Conservation (phyloP, 1,140 invertebrate genomes). For the Chelonus insularis region DNA sequence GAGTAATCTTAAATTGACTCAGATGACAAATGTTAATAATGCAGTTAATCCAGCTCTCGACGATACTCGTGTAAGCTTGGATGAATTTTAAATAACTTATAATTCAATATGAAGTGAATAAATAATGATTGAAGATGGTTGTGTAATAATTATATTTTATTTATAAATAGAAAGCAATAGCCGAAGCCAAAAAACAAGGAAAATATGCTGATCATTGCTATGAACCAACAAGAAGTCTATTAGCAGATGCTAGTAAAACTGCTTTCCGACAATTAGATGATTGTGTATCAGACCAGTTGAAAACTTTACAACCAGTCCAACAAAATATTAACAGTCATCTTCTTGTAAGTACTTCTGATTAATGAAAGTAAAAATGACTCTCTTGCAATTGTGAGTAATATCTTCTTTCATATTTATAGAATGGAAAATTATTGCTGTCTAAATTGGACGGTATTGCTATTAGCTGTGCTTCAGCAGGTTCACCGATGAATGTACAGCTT, state of each 20-base stretch:
- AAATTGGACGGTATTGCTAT: slow-evolving; percentile 3
- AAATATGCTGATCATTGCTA: slow-evolving; percentile 19
- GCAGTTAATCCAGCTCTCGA: slow-evolving; percentile 4
- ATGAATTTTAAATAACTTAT: no score
- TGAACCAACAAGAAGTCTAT: neutral
- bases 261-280: slow-evolving; percentile 4
- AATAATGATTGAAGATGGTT: no score
- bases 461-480: slow-evolving; percentile 10
- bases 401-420: neutral
- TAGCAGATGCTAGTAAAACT: neutral
- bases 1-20: slow-evolving; percentile 13
- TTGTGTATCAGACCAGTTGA: slow-evolving; percentile 1
- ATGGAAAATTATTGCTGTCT: neutral
- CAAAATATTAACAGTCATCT: slow-evolving; percentile 10
- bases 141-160: no score
- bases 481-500: neutral
- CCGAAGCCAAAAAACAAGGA: slow-evolving; percentile 6
- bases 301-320: neutral
- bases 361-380: no score
- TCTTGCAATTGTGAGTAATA: no score
- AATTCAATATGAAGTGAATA: no score
- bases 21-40: slow-evolving; percentile 17
- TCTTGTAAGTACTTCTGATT: neutral
- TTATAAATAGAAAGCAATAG: slow-evolving; percentile 2
- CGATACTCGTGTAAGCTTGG: slow-evolving; percentile 7